Evolutionary conservation across 30 jellyfish, hydroid and myxozoan genomes (phyloP).

Genomic region (Aurelia sp.): DNA sequence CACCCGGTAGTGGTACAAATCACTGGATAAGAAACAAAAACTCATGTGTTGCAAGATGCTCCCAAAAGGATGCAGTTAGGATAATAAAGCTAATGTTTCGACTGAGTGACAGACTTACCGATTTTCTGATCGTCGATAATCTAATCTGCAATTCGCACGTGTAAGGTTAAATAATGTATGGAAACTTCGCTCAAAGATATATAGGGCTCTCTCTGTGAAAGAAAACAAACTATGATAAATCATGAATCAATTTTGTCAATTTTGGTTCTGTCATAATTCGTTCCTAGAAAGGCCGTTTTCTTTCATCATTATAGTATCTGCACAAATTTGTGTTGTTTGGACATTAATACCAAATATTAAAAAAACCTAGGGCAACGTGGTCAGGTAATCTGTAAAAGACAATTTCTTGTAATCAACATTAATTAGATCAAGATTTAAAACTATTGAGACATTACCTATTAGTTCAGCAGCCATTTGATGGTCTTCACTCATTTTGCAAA

Average conservation of each 20-base stretch:
- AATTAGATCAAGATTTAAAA: too few relatives aligned
- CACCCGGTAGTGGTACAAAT: too few relatives aligned
- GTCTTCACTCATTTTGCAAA: constrained; percentile 92
- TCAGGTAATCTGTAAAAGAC: too few relatives aligned
- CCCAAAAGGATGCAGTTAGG: too few relatives aligned
- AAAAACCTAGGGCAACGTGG: too few relatives aligned
- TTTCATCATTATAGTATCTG: too few relatives aligned
- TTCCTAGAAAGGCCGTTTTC: not conserved
- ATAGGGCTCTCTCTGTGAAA: constrained; percentile 87
- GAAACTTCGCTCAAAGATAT: constrained; percentile 80
- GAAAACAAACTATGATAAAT: not conserved
- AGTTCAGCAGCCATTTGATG: constrained; percentile 94
- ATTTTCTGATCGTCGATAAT: constrained; percentile 86
- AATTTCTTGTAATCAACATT: too few relatives aligned
- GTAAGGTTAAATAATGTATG: constrained; percentile 90
- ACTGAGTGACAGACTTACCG: constrained; percentile 42
- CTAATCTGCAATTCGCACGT: constrained; percentile 87
- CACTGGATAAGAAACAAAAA: too few relatives aligned
- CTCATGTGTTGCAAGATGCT: too few relatives aligned
- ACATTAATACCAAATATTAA: too few relatives aligned
- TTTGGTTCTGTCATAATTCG: not conserved
- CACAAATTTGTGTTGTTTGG: too few relatives aligned
- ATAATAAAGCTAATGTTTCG: too few relatives aligned
- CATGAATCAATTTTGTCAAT: not conserved
- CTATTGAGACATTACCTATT: constrained; percentile 52